Base-by-base conservation (phyloP, 2,113 vertebrate species). In the Anoplopoma fimbria region DNA sequence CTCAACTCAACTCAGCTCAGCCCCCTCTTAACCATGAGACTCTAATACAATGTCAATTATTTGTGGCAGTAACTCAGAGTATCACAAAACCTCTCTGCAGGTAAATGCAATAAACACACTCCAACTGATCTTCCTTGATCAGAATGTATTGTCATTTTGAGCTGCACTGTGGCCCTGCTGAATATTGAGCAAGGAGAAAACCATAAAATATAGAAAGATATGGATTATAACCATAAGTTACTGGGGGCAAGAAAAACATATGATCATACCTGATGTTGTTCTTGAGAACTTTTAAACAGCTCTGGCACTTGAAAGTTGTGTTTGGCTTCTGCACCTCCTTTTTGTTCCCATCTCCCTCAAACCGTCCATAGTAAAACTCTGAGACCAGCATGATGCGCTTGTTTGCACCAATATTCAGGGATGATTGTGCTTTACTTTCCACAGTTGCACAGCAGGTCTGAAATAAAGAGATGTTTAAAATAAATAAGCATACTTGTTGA, bases 381-480 rank as follows among this genome's bases (percentile, higher is more conserved):
- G 97, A 96, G 65, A 99, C 97, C 86, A 99, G 94, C 98, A 99
- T 99, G 88, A 99, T 98, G 91, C 97, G 91, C 90, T 99, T 99
- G 91, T 97, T 97, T 92, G 91, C 29, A 64, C 94, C 93, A 8
- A 72, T 83, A 81, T 93, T 94, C 51, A 75, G 38, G 9, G 89
- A 9, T 73, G 89, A 94, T 0, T 88, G 88, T 85, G 95, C 91
- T 49, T 94, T 90, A 42, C 89, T 88, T 84, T 96, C 94, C 79
- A 95, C 55, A 79, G 96, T 95, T 81, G 94, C 94, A 90, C 95
- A 94, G 86, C 98, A 98, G 69, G 91, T 96, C 97, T 98, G 91
- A 78, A 94, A 71, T 33, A 87, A 79, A 33, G 47, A 84, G 40
- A 60, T 15, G 3, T 63, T 67, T 76, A 29, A 75, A 15, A 60